A percentile compares a stretch with the other conserved stretches of the same genome.
These are phyloP conservation scores for Scomber scombrus DNA, from an alignment of 2,113 vertebrate genomes.

Conservation along the genomic window DNA sequence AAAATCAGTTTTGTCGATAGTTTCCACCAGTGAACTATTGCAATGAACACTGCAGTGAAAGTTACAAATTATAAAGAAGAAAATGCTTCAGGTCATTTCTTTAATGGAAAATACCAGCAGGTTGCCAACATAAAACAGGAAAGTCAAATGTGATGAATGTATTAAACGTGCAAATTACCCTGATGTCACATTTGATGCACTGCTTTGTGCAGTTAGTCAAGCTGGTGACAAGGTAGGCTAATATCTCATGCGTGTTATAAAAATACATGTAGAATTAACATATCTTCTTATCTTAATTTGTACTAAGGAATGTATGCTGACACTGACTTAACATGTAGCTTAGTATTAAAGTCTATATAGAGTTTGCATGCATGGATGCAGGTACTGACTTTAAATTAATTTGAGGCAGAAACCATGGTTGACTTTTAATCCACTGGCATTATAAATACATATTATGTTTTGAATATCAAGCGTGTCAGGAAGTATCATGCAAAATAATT, in stretches of 20 bases:
- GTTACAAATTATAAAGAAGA: background rate
- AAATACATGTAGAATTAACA: background rate
- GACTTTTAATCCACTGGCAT: conserved; percentile 33
- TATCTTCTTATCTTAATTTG: conserved; percentile 9
- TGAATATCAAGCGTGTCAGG: conserved; percentile 47
- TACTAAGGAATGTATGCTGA: background rate
- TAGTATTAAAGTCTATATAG: background rate
- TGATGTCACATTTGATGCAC: background rate
- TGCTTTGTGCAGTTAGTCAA: background rate
- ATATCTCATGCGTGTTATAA: background rate
- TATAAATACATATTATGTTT: conserved; percentile 33
- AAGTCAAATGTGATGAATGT: background rate
- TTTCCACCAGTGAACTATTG: conserved; percentile 2
- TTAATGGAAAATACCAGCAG: background rate
- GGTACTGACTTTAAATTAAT: conserved; percentile 20
- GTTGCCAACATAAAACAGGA: background rate
- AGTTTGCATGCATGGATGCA: conserved; percentile 1
- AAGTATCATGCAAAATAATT: conserved; percentile 33
- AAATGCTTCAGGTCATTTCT: background rate
- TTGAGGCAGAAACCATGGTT: conserved; percentile 10
- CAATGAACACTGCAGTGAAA: background rate
- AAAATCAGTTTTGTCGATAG: conserved; percentile 8
- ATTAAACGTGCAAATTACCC: background rate
- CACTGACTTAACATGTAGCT: background rate
- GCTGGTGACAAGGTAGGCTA: background rate